phyloP scores from a whole-genome alignment of 2,888 invertebrate genomes.

The Periphyllus acericola region DNA sequence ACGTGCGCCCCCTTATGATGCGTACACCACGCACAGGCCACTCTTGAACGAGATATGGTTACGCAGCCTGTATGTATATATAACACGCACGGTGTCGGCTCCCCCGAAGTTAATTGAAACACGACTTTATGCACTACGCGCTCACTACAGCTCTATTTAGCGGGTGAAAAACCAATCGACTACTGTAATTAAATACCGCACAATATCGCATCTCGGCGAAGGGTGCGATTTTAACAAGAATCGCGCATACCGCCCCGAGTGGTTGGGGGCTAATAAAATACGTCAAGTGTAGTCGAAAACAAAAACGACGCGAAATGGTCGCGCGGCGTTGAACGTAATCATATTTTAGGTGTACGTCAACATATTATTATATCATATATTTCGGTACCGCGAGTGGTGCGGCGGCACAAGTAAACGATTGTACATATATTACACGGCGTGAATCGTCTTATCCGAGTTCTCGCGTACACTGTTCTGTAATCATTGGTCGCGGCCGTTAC shows the following conservation, averaged over 20 bases:
- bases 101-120: conserved; percentile 37
- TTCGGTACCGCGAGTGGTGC: background rate
- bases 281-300: background rate
- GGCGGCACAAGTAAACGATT: no score
- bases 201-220: background rate
- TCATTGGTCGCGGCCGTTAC: background rate
- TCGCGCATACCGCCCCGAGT: background rate
- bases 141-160: background rate
- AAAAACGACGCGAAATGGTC: background rate
- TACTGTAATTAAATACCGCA: conserved; percentile 26
- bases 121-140: background rate
- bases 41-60: background rate
- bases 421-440: no score
- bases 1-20: conserved; percentile 6
- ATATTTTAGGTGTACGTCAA: no score
- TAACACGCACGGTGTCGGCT: background rate
- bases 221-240: conserved; percentile 9
- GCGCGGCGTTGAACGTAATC: background rate
- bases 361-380: no score
- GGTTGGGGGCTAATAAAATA: background rate
- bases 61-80: background rate
- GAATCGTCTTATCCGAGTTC: no score
- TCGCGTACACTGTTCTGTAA: no score
- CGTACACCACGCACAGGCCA: background rate
- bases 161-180: conserved; percentile 34